Evolutionary conservation across 2,888 invertebrate species (phyloP), one percentile per base, ranked within the genome.

Genomic region (Iphiclides podalirius): DNA sequence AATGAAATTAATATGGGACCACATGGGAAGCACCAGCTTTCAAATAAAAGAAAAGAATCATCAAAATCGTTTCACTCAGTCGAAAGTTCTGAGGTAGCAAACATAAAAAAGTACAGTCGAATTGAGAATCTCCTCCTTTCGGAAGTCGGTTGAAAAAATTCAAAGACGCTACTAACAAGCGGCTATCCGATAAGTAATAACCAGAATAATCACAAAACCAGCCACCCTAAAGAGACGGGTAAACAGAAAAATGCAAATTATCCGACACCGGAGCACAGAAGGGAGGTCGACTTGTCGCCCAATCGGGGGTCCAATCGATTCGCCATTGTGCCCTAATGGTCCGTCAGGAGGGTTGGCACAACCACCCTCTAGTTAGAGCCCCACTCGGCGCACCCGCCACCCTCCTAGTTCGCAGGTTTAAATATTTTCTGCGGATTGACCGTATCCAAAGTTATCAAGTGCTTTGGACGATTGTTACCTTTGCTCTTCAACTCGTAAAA

Each of bases 171-270:
- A 52, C 55, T 54, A 16, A 33, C 47, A 7, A 28, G 37, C 15
- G 12, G 16, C 26, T 17, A 26, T 26, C 9, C 26, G 26, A 33
- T 13, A 40, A 28, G 23, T 15, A 23, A 20, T 47, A 47, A 53
- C 44, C 34, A 17, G 17, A 26, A 16, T 31, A 28, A 13, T 37
- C 37, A 45, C 17, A 44, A 38, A 58, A 40, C 50, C 50, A 43
- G 51, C 36, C 48, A 50, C 52, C 52, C 58, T 60, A 67, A 66
- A 68, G 58, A 69, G 67, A 59, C 57, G 64, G 56, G 53, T 58
- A 56, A 57, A 60, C 58, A 70, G 66, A 71, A 75, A 77, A 81
- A 83, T 82, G 83, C 79, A 84, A 85, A 84, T 84, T 72, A 77
- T 78, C 78, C 75, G 71, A 72, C 68, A 67, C 56, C 63, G 66